A percentile compares a stretch with the other conserved stretches of the same genome.
phyloP scores from a whole-genome alignment of 2,113 vertebrate genomes.

The Tupaia tana region DNA sequence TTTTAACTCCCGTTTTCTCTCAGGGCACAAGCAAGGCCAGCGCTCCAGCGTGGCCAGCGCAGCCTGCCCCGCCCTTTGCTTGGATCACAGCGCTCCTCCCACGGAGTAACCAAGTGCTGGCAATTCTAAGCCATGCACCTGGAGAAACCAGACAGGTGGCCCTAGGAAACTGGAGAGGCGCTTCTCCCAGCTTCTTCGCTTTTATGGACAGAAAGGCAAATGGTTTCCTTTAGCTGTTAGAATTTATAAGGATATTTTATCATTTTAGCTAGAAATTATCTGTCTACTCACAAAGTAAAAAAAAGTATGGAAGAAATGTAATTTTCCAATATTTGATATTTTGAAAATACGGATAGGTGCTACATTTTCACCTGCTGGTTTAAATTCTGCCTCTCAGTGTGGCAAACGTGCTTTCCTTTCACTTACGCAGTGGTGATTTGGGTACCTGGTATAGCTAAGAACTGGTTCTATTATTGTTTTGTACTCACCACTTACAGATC shows the following conservation, averaged over 20 bases:
- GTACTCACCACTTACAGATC: no score
- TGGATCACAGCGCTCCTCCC: background rate
- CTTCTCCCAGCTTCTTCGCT: background rate
- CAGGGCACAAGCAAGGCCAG: background rate
- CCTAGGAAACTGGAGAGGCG: background rate
- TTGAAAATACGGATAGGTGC: no score
- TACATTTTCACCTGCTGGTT: no score
- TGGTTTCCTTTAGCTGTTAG: conserved; percentile 5
- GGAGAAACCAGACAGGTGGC: no score
- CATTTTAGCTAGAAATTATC: background rate
- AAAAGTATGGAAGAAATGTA: background rate
- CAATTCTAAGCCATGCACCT: no score
- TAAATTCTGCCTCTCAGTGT: no score
- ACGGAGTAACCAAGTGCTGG: background rate
- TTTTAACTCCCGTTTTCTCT: conserved; percentile 44
- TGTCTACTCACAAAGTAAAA: background rate
- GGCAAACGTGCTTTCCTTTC: no score
- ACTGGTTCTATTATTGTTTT: no score
- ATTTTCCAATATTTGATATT: background rate
- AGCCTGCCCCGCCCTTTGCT: no score
- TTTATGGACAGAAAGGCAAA: background rate
- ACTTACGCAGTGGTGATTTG: no score
- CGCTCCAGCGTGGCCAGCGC: no score
- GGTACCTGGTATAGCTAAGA: no score
- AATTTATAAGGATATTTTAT: background rate